These are phyloP conservation scores for Malurus alboscapulatus DNA, from an alignment of 2,113 vertebrate species.

Conservation along the genomic window DNA sequence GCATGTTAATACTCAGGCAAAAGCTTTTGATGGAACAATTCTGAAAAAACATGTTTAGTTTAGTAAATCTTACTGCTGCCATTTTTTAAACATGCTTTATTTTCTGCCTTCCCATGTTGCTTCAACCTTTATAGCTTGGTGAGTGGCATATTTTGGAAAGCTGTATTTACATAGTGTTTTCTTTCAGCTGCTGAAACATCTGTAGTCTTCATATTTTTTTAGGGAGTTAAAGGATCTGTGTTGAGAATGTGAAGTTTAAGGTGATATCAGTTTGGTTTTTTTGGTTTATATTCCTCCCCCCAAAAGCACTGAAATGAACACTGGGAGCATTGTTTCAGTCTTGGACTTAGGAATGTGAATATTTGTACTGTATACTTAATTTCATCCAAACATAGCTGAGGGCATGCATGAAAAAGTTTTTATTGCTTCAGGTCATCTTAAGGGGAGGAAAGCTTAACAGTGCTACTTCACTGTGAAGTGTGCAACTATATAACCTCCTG, in stretches of 20 bases:
- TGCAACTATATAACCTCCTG: conserved; percentile 27
- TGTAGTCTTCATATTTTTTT: conserved; percentile 62
- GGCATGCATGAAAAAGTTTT: conserved; percentile 64
- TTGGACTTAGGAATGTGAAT: conserved; percentile 72
- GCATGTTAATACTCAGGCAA: neutral
- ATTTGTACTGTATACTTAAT: conserved; percentile 76
- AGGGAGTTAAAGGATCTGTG: conserved; percentile 63
- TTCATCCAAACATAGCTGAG: conserved; percentile 69
- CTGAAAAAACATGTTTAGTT: neutral
- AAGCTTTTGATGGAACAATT: neutral
- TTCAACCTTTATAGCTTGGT: conserved; percentile 17
- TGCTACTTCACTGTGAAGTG: conserved; percentile 49
- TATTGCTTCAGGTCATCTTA: conserved; percentile 65
- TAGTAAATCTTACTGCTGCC: neutral
- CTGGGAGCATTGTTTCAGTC: conserved; percentile 72
- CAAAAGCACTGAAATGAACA: conserved; percentile 64
- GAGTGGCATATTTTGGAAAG: conserved; percentile 56
- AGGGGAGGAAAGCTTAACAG: conserved; percentile 24
- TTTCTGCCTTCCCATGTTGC: neutral
- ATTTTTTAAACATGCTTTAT: neutral
- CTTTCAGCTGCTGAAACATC: conserved; percentile 72
- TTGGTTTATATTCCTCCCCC: neutral
- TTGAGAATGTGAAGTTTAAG: conserved; percentile 63
- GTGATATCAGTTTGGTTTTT: conserved; percentile 65
- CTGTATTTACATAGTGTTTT: conserved; percentile 71